These are phyloP conservation scores for Myotis lucifugus DNA, from an alignment of 2,113 vertebrate species.

Conservation along the genomic window DNA sequence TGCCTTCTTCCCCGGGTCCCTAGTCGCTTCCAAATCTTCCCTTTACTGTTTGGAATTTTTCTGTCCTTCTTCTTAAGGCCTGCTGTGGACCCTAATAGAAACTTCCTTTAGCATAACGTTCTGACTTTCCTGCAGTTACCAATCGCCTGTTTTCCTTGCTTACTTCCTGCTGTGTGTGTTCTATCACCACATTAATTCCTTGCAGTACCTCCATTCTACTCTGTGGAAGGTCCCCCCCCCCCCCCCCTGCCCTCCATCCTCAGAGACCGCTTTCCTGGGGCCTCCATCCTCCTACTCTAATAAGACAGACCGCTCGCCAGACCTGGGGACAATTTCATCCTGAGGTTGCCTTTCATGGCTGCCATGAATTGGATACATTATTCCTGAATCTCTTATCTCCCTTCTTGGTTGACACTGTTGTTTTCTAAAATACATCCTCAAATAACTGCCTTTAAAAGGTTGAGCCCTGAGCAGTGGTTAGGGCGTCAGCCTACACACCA, in stretches of 20 bases:
- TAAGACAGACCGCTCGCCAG: neutral
- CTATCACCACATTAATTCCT: neutral
- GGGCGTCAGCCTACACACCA: no score
- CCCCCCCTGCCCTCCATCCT: neutral
- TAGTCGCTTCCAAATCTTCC: neutral
- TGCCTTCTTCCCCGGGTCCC: neutral
- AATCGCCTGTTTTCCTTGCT: neutral
- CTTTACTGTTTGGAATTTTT: neutral
- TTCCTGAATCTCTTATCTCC: neutral
- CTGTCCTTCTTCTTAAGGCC: neutral
- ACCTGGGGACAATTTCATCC: neutral
- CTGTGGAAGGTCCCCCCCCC: neutral
- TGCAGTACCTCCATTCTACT: neutral
- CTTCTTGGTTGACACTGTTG: neutral
- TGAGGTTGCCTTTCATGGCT: neutral
- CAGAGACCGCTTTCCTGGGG: neutral
- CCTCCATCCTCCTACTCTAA: neutral
- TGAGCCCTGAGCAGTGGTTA: neutral
- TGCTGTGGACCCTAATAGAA: neutral
- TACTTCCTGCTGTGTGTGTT: neutral
- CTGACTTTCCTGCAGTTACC: neutral
- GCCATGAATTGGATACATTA: neutral
- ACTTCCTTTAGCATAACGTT: neutral
- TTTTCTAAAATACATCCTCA: constrained; percentile 37
- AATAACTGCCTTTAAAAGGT: neutral